These are phyloP conservation scores for Vidua macroura DNA, from an alignment of 2,113 vertebrate genomes.

Conservation along the genomic window DNA sequence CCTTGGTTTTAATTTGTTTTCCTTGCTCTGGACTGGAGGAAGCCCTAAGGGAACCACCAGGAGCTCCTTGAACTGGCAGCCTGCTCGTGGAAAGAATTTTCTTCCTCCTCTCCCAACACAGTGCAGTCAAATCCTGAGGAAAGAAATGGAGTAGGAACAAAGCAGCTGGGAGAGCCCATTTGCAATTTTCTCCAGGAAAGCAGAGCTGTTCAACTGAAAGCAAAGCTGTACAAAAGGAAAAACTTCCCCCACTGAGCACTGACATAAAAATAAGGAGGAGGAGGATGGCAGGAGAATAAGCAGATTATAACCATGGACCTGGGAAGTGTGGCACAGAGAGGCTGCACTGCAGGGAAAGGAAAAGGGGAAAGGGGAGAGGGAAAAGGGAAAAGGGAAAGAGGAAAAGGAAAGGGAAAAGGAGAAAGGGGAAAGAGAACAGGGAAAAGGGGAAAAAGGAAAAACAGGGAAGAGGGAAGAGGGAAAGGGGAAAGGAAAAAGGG, in stretches of 20 bases:
- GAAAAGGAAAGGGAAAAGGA: neutral
- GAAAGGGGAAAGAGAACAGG: no score
- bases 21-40: neutral
- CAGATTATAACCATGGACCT: rapidly evolving
- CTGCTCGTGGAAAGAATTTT: neutral
- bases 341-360: neutral
- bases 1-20: neutral
- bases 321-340: neutral
- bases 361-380: no score
- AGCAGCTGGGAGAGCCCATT: neutral
- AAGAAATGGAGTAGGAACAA: neutral
- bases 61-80: neutral
- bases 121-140: neutral
- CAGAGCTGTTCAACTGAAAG: neutral
- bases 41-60: neutral
- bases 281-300: neutral
- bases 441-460: rapidly evolving
- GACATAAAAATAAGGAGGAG: neutral
- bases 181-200: neutral
- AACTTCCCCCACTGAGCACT: neutral
- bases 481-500: no score
- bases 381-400: no score
- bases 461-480: neutral
- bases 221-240: neutral
- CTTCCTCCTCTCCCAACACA: neutral